Evolutionary conservation across 2,113 vertebrate genomes (phyloP), one percentile per base, ranked within the genome.

Genomic region (Acrocephalus kingi): DNA sequence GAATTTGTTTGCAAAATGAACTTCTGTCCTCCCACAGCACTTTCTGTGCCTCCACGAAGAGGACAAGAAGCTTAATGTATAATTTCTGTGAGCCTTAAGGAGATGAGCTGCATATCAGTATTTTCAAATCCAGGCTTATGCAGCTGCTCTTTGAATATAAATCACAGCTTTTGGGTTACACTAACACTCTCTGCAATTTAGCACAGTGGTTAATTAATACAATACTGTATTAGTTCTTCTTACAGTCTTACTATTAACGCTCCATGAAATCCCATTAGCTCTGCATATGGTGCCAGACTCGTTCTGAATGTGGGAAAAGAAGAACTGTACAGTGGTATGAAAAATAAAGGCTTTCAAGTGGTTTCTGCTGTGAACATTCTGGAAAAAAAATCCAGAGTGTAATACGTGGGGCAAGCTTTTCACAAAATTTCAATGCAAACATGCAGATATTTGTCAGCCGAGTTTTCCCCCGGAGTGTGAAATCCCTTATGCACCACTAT

Each of bases 191-290:
- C 87, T 75, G 76, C 62, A 94, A 84, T 92, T 95, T 54, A 90
- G 85, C 79, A 75, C 58, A 93, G 93, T 92, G 92, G 92, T 90
- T 97, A 96, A 97, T 96, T 95, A 96, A 96, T 95, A 94, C 94
- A 96, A 93, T 92, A 94, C 84, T 66, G 56, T 93, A 96, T 96
- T 95, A 90, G 86, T 72, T 94, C 85, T 96, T 96, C 88, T 92
- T 95, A 87, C 66, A 90, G 88, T 49, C 80, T 73, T 49, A 82
- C 92, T 95, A 82, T 82, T 96, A 96, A 94, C 5, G 54, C 54
- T 84, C 90, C 33, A 28, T 96, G 94, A 97, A 96, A 96, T 93
- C 86, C 90, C 94, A 89, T 95, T 94, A 97, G 83, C 73, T 95
- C 84, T 95, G 92, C 93, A 96, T 76, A 94, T 96, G 93, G 90